A percentile compares a stretch with the other conserved stretches of the same genome.
Conservation (phyloP, 2,888 invertebrate species). For the Sturmia bella region DNA sequence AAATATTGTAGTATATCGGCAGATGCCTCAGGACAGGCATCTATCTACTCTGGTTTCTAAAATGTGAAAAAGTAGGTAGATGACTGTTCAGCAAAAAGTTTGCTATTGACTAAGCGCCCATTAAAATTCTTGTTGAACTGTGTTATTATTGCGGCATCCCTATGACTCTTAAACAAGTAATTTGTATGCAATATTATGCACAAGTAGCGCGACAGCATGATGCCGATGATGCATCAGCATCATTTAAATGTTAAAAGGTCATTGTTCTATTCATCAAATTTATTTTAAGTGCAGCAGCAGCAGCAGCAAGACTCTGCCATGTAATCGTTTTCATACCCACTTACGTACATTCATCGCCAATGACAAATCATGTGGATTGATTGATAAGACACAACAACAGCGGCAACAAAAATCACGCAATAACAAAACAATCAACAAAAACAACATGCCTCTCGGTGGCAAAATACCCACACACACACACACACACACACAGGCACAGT, state of each 20-base stretch:
- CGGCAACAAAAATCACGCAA: not conserved
- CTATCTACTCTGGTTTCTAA: too few relatives aligned
- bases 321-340: not conserved
- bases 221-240: conserved; percentile 53
- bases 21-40: too few relatives aligned
- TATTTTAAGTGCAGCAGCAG: conserved; percentile 68
- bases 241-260: conserved; percentile 60
- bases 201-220: conserved; percentile 17
- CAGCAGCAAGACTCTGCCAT: not conserved
- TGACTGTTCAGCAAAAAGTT: too few relatives aligned
- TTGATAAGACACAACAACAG: not conserved
- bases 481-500: too few relatives aligned
- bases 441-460: not conserved
- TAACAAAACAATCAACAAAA: not conserved
- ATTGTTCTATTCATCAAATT: conserved; percentile 75
- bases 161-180: not conserved
- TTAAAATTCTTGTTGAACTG: conserved; percentile 5
- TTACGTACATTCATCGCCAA: too few relatives aligned
- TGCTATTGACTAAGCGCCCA: too few relatives aligned
- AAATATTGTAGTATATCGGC: too few relatives aligned
- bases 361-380: conserved; percentile 45
- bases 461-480: too few relatives aligned
- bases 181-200: conserved; percentile 2
- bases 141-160: conserved; percentile 3
- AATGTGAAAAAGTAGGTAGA: too few relatives aligned